Evolutionary conservation across 64 coral and sea anemone genomes (phyloP).

Genomic region (Montipora efflorescens): DNA sequence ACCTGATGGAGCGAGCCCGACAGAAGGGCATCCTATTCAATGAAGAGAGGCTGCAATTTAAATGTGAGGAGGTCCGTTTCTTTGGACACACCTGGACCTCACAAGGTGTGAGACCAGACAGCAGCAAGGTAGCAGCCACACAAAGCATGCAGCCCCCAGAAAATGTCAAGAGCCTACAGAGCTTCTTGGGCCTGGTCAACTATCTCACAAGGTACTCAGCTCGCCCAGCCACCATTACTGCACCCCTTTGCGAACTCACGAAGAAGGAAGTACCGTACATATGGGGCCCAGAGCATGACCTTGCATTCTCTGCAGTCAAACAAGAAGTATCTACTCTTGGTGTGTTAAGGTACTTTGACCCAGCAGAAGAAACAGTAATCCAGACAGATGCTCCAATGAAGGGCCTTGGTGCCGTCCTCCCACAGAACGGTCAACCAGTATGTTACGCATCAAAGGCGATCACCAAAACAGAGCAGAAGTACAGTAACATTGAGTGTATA

Average conservation of each 20-base stretch:
- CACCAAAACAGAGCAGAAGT: too few relatives aligned
- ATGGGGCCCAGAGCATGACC: conserved; percentile 36
- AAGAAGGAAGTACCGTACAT: conserved; percentile 23
- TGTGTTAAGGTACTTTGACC: conserved; percentile 50
- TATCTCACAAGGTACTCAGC: conserved; percentile 40
- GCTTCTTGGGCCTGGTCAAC: conserved; percentile 46
- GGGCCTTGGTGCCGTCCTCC: too few relatives aligned
- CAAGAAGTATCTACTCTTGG: conserved; percentile 35
- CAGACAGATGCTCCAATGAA: background rate
- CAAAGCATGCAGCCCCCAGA: conserved; percentile 34
- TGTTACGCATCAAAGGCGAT: too few relatives aligned
- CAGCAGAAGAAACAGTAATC: conserved; percentile 35
- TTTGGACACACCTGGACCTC: conserved; percentile 53
- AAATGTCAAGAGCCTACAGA: conserved; percentile 48
- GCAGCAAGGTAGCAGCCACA: conserved; percentile 45
- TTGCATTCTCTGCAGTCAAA: conserved; percentile 6
- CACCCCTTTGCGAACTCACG: background rate
- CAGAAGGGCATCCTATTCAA: conserved; percentile 34
- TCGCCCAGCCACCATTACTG: background rate
- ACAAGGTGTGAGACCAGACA: conserved; percentile 34
- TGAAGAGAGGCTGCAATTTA: conserved; percentile 43
- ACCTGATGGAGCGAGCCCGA: conserved; percentile 1
- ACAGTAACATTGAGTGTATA: background rate
- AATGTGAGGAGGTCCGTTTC: background rate
- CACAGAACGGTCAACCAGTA: too few relatives aligned